A percentile compares a stretch with the other conserved stretches of the same genome.
These are phyloP conservation scores for Propithecus perrieri DNA, from an alignment of 2,797 vertebrate genomes.

Conservation along the genomic window DNA sequence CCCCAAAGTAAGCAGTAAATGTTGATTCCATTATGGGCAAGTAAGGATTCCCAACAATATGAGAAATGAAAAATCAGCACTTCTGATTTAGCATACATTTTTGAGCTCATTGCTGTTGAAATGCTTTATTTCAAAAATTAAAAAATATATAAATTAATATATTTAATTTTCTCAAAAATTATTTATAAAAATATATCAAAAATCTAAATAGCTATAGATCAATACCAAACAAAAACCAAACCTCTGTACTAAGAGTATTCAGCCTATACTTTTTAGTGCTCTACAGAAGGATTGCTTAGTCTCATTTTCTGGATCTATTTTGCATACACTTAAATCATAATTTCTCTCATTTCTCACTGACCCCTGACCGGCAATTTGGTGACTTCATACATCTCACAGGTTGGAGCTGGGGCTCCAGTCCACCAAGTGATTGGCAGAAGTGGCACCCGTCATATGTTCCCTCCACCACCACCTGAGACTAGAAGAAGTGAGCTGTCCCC, in stretches of 20 bases:
- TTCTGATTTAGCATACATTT: slow-evolving; percentile 1
- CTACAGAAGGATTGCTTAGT: background rate
- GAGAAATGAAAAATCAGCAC: background rate
- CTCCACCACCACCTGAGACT: background rate
- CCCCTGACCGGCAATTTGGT: background rate
- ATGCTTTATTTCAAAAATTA: slow-evolving; percentile 14
- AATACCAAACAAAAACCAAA: background rate
- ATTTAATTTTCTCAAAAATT: background rate
- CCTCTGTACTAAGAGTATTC: background rate
- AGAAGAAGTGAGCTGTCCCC: background rate
- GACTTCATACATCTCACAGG: background rate
- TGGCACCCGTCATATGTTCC: background rate
- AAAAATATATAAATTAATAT: background rate
- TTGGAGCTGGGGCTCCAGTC: background rate
- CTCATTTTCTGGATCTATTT: background rate
- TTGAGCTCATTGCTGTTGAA: background rate
- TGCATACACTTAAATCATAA: background rate
- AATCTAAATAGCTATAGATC: background rate
- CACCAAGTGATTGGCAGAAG: background rate
- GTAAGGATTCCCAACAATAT: background rate
- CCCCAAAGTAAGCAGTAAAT: background rate
- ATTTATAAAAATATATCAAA: background rate
- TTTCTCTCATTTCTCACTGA: background rate
- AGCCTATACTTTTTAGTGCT: background rate
- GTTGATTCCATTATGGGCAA: background rate